phyloP scores from a whole-genome alignment of 2,797 vertebrate genomes.

The Enteromius treurensis region DNA sequence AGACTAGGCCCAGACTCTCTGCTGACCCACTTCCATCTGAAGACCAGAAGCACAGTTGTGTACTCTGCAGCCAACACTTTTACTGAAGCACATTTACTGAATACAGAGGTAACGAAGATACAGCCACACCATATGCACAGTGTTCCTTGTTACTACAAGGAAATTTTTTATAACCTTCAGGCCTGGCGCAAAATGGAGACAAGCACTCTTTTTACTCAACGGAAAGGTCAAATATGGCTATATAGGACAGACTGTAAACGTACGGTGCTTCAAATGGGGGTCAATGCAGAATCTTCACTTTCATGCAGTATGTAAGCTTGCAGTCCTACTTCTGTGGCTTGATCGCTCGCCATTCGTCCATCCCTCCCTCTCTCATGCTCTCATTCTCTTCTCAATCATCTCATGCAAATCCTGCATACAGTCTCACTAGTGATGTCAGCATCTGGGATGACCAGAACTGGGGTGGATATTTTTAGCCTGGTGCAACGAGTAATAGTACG shows the following conservation, averaged over 20 bases:
- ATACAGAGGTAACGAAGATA: neutral
- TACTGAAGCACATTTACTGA: conserved; percentile 3
- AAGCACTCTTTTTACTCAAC: neutral
- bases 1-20: conserved; percentile 42
- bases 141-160: neutral
- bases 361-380: conserved; percentile 39
- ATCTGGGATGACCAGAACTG: conserved; percentile 60
- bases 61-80: neutral
- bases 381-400: conserved; percentile 48
- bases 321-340: conserved; percentile 33
- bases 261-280: neutral
- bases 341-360: conserved; percentile 8
- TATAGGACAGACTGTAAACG: conserved; percentile 12
- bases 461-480: conserved; percentile 59
- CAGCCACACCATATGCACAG: neutral
- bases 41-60: neutral
- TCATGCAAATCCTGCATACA: conserved; percentile 52
- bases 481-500: conserved; percentile 35
- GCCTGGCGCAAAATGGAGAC: conserved; percentile 12
- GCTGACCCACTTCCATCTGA: conserved; percentile 40
- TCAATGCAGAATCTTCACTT: conserved; percentile 28
- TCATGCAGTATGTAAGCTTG: conserved; percentile 19
- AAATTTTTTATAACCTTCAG: conserved; percentile 2
- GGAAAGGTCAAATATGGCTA: conserved; percentile 33
- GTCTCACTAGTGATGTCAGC: conserved; percentile 58